A percentile compares a stretch with the other conserved stretches of the same genome.
Evolutionary conservation across 2,797 vertebrate species (phyloP).

Genomic region (Dipus sagitta): DNA sequence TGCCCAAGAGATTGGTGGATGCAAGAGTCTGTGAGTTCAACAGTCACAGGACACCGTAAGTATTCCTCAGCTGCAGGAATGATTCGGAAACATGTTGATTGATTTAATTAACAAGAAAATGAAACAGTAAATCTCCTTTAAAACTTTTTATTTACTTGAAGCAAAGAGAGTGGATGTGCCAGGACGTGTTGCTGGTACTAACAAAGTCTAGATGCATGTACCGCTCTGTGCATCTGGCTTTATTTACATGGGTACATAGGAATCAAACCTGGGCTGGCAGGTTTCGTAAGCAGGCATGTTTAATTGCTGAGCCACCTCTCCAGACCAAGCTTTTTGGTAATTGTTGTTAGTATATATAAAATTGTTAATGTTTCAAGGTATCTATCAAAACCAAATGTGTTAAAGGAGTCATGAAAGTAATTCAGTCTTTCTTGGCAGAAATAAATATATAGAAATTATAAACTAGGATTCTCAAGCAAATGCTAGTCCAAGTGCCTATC

Average conservation of each 20-base stretch:
- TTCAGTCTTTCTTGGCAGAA: conserved; percentile 56
- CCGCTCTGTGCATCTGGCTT: too few species aligned
- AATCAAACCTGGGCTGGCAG: too few species aligned
- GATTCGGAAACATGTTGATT: conserved; percentile 45
- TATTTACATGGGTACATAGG: too few species aligned
- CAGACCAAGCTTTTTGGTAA: not conserved
- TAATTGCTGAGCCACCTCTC: too few species aligned
- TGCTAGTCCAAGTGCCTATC: conserved; percentile 17
- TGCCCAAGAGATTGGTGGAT: conserved; percentile 20
- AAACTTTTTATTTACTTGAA: too few species aligned
- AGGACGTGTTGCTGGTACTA: too few species aligned
- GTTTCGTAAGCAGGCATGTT: too few species aligned
- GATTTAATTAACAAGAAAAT: conserved; percentile 47
- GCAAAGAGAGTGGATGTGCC: too few species aligned
- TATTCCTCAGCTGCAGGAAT: conserved; percentile 54
- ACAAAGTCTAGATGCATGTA: too few species aligned
- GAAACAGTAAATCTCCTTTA: not conserved
- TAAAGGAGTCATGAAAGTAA: conserved; percentile 50
- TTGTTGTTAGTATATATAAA: conserved; percentile 50
- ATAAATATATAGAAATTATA: conserved; percentile 39
- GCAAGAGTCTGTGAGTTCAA: conserved; percentile 39
- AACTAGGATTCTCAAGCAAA: conserved; percentile 46
- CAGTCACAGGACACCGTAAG: conserved; percentile 38
- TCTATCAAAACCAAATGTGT: conserved; percentile 41
- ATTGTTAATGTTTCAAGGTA: conserved; percentile 7